Evolutionary conservation across 30 jellyfish, hydroid and myxozoan genomes (phyloP).

Genomic region (Turritopsis rubra): DNA sequence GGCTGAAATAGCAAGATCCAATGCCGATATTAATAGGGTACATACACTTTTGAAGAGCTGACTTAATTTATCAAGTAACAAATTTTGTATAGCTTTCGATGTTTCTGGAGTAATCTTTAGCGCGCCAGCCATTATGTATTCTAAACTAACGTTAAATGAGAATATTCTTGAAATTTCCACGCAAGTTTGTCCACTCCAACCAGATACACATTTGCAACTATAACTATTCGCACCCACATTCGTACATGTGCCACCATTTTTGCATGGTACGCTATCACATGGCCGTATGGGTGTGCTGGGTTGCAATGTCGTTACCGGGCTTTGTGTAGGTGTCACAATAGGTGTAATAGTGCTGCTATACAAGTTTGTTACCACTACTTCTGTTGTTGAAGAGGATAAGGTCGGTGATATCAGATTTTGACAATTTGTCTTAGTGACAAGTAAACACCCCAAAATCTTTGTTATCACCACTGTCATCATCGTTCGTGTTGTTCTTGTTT

Average conservation of each 20-base stretch:
- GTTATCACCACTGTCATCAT: not conserved
- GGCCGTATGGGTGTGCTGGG: not conserved
- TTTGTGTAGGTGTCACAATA: not conserved
- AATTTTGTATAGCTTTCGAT: not conserved
- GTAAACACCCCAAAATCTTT: not conserved
- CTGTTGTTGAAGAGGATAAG: not conserved
- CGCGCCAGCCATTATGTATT: not conserved
- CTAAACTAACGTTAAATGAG: not conserved
- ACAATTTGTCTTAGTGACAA: not conserved
- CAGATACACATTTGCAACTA: not conserved
- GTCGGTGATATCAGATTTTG: not conserved
- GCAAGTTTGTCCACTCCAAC: constrained; percentile 1
- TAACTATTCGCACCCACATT: not conserved
- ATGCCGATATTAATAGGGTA: not conserved
- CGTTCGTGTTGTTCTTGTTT: too few relatives aligned
- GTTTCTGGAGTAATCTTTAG: not conserved
- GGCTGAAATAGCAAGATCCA: not conserved
- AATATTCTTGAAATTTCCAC: not conserved
- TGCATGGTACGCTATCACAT: not conserved
- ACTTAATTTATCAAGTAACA: not conserved
- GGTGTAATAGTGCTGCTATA: constrained; percentile 6
- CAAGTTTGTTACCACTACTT: not conserved
- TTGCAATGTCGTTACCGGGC: not conserved
- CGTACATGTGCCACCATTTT: not conserved
- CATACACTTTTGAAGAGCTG: not conserved